A percentile compares a stretch with the other conserved stretches of the same genome.
phyloP scores from a whole-genome alignment of 2,888 invertebrate genomes.

The Machimus atricapillus region DNA sequence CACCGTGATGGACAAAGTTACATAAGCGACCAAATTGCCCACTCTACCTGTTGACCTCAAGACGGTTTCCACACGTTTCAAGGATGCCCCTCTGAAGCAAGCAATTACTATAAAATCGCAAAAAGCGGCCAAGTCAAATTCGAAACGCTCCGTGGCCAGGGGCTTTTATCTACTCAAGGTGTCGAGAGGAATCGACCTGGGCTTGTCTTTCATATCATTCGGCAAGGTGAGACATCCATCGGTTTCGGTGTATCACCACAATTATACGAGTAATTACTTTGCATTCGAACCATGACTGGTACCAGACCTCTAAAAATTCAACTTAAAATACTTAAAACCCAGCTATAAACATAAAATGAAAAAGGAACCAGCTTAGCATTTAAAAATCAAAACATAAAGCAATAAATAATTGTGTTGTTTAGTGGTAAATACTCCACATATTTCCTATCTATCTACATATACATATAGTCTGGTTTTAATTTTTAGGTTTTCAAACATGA shows the following conservation, averaged over 20 bases:
- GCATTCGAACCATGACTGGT: not conserved
- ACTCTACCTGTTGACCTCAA: conserved; percentile 1
- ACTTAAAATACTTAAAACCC: too few relatives aligned
- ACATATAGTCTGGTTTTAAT: too few relatives aligned
- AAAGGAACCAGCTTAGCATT: too few relatives aligned
- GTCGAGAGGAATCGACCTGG: not conserved
- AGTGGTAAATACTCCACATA: too few relatives aligned
- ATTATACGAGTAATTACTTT: not conserved
- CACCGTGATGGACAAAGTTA: not conserved
- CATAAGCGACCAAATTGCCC: not conserved
- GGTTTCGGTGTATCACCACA: not conserved
- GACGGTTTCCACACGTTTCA: conserved; percentile 4
- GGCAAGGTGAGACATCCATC: not conserved
- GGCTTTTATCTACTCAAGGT: not conserved
- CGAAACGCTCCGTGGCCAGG: not conserved
- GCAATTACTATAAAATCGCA: not conserved
- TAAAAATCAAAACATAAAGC: too few relatives aligned
- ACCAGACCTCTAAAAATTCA: too few relatives aligned
- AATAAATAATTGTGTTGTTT: too few relatives aligned
- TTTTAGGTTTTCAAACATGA: too few relatives aligned
- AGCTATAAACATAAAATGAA: too few relatives aligned
- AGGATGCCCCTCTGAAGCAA: not conserved
- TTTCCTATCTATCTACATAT: too few relatives aligned
- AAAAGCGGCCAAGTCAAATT: not conserved
- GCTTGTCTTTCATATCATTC: not conserved